Evolutionary conservation across 2,888 invertebrate species (phyloP), one percentile per base, ranked within the genome.

Genomic region (Calameuta idolon): DNA sequence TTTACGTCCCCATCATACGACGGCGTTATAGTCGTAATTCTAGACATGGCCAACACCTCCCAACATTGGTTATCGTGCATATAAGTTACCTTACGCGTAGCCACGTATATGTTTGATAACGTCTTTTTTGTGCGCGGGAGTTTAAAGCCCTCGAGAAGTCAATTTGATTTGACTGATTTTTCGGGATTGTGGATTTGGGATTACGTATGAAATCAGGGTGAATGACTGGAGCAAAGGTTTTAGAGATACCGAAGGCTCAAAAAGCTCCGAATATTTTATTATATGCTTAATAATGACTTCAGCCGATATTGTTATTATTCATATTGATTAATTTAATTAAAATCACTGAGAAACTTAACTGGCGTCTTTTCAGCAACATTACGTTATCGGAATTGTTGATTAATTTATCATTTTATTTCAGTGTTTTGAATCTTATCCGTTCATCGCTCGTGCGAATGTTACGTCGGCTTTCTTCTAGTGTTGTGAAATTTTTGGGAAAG

Each of bases 1-100:
- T 71, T 71, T 71, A 71, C 33, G 31, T 71, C 71, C 71, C 71
- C 71, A 15, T 71, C 71, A 31, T 34, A 71, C 71, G 33, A 33
- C 31, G 33, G 31, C 71, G 31, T 23, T 31, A 5, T 15, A 23
- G 23, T 34, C 71, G 3, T 71, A 71, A 71, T 34, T 12, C 15
- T 34, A 71, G 71, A 71, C 31, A 31, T 34, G 33, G 12, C 71
- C 9, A 71, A 12, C 33, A 71, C 4, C 71, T 71, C 31, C 31
- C 71, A 31, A 71, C 31, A 34, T 55, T 55, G 55, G 23, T 55
- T 55, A 55, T 55, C 23, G 23, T 15, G 5, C 40, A 5, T 40
- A 40, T 23, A 40, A 40, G 40, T 40, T 40, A 40, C 1, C 40
- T 40, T 40, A 23, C 40, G 5, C 40, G 40, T 23, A 40, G 4